Base-by-base conservation (phyloP, 2,888 invertebrate genomes). In the Pogonocherus hispidulus region DNA sequence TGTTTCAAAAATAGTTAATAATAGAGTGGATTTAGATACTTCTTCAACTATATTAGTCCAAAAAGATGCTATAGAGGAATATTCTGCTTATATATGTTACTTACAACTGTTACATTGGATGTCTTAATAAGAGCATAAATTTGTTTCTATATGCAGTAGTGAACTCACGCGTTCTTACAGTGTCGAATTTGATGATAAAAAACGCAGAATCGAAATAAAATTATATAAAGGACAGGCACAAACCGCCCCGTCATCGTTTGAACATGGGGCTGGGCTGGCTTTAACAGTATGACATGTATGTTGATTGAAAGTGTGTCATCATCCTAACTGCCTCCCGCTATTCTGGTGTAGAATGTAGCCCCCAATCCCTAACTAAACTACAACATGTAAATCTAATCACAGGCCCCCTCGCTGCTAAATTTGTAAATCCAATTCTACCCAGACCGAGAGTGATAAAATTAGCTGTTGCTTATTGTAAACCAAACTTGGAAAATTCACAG, bases 391-490 rank as follows among this genome's bases (percentile, higher is more conserved):
- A 86, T 86, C 85, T 84, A 85, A 85, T 85, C 85, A 86, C 78
- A 81, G 79, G 82, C n/a, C 84, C 83, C 84, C 84, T 83, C 83
- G 79, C 83, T 82, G 83, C 83, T 83, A 84, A 85, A 85, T 83
- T 85, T 83, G 83, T 82, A 85, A 86, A 87, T 87, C 86, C 84
- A 86, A 87, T 87, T 86, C 83, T 80, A 79, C 80, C 84, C 81
- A 81, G 83, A 80, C 81, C 81, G 83, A 81, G 83, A 83, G 83
- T 86, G 86, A 86, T 86, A 84, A 84, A 86, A 87, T 86, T 87
- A 87, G 84, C 83, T 82, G 82, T 83, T 83, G 85, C 86, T 86
- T 86, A 87, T 87, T 87, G 86, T 86, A 87, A 87, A 86, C 86
- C 86, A 86, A 86, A 86, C 86, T 86, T 82, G 84, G 85, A 84